Conservation (phyloP, 2,797 vertebrate species). For the Epinephelus awoara region DNA sequence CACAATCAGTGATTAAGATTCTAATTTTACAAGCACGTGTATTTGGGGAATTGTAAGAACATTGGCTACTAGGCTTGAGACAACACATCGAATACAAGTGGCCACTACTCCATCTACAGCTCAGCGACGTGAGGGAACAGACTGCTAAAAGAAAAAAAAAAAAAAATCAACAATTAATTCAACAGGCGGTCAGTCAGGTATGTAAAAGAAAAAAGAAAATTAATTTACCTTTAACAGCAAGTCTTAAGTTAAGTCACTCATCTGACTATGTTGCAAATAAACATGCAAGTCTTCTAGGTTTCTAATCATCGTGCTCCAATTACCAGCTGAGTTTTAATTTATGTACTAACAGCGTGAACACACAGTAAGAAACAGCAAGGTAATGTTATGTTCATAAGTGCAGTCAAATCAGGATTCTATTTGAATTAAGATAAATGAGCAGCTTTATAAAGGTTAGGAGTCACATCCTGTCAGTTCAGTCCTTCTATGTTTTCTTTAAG, state of each 20-base stretch:
- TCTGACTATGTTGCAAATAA: neutral
- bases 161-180: no score
- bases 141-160: neutral
- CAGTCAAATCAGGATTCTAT: neutral
- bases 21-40: neutral
- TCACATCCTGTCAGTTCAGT: conserved; percentile 4
- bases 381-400: neutral
- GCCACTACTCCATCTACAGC: neutral
- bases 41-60: neutral
- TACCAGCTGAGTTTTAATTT: neutral
- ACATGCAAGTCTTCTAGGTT: neutral
- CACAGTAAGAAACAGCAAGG: neutral
- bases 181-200: neutral
- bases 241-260: neutral
- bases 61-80: neutral
- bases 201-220: neutral
- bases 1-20: neutral
- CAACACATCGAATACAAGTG: neutral
- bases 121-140: neutral
- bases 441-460: neutral
- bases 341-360: neutral
- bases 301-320: neutral
- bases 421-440: neutral
- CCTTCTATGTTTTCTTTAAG: neutral
- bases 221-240: neutral